Conservation (phyloP, 2,888 invertebrate genomes). For the Muscina levida region DNA sequence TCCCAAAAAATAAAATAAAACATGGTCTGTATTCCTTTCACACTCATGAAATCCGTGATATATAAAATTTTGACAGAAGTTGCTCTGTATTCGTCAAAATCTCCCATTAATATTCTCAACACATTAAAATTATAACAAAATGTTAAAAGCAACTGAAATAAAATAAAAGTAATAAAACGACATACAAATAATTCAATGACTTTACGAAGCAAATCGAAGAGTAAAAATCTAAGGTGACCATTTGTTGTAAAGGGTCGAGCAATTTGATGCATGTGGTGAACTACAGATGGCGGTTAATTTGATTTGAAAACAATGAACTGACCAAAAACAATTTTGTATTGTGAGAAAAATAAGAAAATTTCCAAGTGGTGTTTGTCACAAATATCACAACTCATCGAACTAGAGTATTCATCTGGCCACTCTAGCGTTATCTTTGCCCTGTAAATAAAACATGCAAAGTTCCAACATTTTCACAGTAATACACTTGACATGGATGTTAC, state of each 20-base stretch:
- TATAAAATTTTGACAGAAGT: slow-evolving; percentile 64
- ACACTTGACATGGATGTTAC: slow-evolving; percentile 63
- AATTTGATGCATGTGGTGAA: neutral
- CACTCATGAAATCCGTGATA: slow-evolving; percentile 60
- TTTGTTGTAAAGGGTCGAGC: neutral
- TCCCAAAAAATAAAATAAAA: neutral
- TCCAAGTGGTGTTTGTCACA: too few species aligned
- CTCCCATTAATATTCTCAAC: slow-evolving; percentile 57
- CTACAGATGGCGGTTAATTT: too few species aligned
- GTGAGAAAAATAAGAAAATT: too few species aligned
- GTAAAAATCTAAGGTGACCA: neutral
- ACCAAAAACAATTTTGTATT: too few species aligned
- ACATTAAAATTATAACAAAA: slow-evolving; percentile 58
- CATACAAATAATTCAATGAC: slow-evolving; percentile 57
- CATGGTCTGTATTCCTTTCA: slow-evolving; percentile 44
- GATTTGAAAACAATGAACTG: too few species aligned
- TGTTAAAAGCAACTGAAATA: slow-evolving; percentile 10
- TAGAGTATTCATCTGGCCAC: slow-evolving; percentile 30
- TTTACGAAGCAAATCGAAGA: slow-evolving; percentile 36
- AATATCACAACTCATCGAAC: too few species aligned
- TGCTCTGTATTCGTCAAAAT: slow-evolving; percentile 20
- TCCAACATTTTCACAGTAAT: slow-evolving; percentile 38
- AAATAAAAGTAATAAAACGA: slow-evolving; percentile 51
- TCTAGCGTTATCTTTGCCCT: neutral
- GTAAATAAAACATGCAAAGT: slow-evolving; percentile 24